These are phyloP conservation scores for Napeogenes sylphis DNA, from an alignment of 2,888 invertebrate species.

Conservation along the genomic window DNA sequence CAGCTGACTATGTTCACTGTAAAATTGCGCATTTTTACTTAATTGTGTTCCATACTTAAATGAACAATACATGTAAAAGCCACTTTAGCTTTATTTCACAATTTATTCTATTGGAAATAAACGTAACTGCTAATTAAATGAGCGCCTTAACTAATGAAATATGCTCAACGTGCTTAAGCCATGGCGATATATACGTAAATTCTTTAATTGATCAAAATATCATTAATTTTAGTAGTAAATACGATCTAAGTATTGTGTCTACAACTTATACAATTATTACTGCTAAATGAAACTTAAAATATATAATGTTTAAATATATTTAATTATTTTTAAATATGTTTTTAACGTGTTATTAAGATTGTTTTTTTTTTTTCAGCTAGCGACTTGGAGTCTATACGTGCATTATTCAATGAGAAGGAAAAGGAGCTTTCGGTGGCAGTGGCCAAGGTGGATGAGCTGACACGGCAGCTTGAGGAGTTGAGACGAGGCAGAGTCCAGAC, in stretches of 20 bases:
- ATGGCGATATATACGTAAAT: too few relatives aligned
- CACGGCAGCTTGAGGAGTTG: slow-evolving; percentile 95
- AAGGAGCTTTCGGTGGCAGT: slow-evolving; percentile 98
- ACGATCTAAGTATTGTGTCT: too few relatives aligned
- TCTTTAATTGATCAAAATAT: too few relatives aligned
- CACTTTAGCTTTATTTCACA: background rate
- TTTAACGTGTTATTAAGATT: slow-evolving; percentile 17
- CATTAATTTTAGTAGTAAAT: too few relatives aligned
- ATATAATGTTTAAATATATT: too few relatives aligned
- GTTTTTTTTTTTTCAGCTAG: slow-evolving; percentile 81
- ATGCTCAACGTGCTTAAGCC: too few relatives aligned
- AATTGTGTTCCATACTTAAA: slow-evolving; percentile 14
- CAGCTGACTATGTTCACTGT: slow-evolving; percentile 52
- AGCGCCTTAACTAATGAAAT: slow-evolving; percentile 1
- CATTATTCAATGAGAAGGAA: slow-evolving; percentile 97
- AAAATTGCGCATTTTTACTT: slow-evolving; percentile 41
- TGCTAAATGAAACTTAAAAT: too few relatives aligned
- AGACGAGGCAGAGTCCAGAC: slow-evolving; percentile 81
- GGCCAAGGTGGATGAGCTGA: slow-evolving; percentile 97
- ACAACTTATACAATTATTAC: too few relatives aligned
- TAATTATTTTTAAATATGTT: background rate
- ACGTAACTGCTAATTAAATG: slow-evolving; percentile 2
- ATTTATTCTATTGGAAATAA: background rate
- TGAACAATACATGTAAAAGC: background rate
- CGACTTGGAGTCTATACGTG: slow-evolving; percentile 96